These are phyloP conservation scores for Cetonia aurata DNA, from an alignment of 2,888 invertebrate species.

Conservation along the genomic window DNA sequence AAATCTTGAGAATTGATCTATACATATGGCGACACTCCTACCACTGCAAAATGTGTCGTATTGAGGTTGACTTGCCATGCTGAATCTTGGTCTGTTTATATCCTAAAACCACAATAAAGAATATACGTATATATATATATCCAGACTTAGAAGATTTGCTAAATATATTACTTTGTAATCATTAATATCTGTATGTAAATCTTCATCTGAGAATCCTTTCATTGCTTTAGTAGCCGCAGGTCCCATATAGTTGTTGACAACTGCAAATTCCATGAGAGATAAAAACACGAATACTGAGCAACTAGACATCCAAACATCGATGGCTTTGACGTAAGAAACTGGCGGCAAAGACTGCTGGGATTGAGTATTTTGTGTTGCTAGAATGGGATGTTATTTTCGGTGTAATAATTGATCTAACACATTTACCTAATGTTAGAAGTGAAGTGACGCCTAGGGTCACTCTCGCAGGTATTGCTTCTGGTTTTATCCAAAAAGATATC, in stretches of 20 bases:
- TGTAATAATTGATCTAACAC: not conserved
- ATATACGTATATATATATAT: no score
- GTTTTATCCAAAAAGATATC: slow-evolving; percentile 97
- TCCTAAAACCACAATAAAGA: slow-evolving; percentile 61
- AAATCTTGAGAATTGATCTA: slow-evolving; percentile 88
- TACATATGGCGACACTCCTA: slow-evolving; percentile 82
- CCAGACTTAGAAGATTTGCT: no score
- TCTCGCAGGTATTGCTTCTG: slow-evolving; percentile 91
- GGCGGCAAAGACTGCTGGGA: slow-evolving; percentile 91
- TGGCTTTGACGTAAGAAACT: slow-evolving; percentile 93
- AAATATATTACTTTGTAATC: slow-evolving; percentile 77
- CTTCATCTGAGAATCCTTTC: slow-evolving; percentile 92
- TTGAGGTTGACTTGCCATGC: slow-evolving; percentile 73
- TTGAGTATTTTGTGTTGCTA: slow-evolving; percentile 93
- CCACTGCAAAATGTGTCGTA: slow-evolving; percentile 89
- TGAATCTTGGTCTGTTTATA: slow-evolving; percentile 73
- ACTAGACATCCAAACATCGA: slow-evolving; percentile 94
- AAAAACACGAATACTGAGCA: slow-evolving; percentile 93
- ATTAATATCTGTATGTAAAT: slow-evolving; percentile 78
- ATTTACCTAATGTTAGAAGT: slow-evolving; percentile 83
- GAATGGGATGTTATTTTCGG: slow-evolving; percentile 44
- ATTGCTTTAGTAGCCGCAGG: slow-evolving; percentile 89
- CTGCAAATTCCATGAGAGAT: slow-evolving; percentile 90
- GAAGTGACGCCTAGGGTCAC: slow-evolving; percentile 92
- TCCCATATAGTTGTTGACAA: slow-evolving; percentile 89